Evolutionary conservation across 2,797 vertebrate genomes (phyloP), one percentile per base, ranked within the genome.

Genomic region (Channallabes apus): DNA sequence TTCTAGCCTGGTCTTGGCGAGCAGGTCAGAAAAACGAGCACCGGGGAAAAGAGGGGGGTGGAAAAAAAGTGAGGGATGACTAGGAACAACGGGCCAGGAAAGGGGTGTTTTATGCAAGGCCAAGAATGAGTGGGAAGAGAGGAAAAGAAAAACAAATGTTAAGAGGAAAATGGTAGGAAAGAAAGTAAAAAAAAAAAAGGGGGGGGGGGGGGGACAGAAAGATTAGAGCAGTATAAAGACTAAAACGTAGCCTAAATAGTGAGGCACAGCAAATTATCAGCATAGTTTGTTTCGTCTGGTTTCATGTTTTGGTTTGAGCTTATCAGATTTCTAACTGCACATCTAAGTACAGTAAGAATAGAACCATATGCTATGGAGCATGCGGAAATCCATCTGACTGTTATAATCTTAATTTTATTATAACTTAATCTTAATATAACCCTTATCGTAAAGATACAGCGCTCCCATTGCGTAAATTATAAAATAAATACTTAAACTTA

Each of bases 71-170:
- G 32, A 84, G 82, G 73, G 81, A 83, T 85, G 81, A 85, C 76
- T 38, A 22, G 77, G 41, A 82, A 85, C 65, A 87, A 69, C 85
- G 85, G 54, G 61, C 27, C 75, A 87, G 84, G 75, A 85, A 32
- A 84, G 82, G 64, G 71, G 82, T 84, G 61, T 84, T 87, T 82
- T 64, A 81, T 85, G 41, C 71, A 75, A 87, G 73, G 82, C 81
- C 81, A 86, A 90, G 87, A 85, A 86, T 83, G 87, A 88, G 87
- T 41, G 80, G 72, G 64, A 65, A 75, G 8, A 35, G 54, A 41
- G 38, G 61, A 76, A 84, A 69, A 86, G 85, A 86, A 87, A 86
- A 88, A 89, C 84, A 88, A 89, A 85, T 72, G 22, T 9, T 17
- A 64, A 84, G 77, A 29, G 18, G 59, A 71, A 86, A 71, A 76